phyloP scores from a whole-genome alignment of 2,888 invertebrate species.

The Acanthosepion pharaonis region DNA sequence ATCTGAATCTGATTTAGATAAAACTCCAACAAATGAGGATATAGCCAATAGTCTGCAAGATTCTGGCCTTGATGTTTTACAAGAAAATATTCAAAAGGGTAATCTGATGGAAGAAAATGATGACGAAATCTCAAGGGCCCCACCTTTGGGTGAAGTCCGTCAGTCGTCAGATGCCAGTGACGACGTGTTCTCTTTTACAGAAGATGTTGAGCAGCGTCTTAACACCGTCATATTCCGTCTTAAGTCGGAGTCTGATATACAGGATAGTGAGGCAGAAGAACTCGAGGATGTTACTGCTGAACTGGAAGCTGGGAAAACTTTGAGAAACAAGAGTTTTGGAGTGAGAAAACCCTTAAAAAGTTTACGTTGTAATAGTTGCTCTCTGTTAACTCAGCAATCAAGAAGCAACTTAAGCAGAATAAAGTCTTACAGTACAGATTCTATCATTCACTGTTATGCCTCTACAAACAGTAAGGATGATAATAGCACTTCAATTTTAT shows the following conservation, averaged over 20 bases:
- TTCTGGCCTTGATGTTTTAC: background rate
- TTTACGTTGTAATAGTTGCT: background rate
- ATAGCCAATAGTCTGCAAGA: background rate
- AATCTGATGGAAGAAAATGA: background rate
- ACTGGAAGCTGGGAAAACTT: background rate
- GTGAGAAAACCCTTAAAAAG: background rate
- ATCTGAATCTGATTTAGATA: background rate
- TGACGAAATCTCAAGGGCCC: background rate
- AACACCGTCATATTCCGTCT: conserved; percentile 39
- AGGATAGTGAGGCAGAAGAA: background rate
- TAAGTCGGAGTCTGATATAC: background rate
- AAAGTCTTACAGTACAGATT: background rate
- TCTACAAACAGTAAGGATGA: background rate
- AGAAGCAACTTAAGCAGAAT: background rate
- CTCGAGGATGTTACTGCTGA: background rate
- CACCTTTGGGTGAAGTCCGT: background rate
- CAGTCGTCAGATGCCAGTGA: conserved; percentile 1
- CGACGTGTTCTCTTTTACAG: conserved; percentile 33
- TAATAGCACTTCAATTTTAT: background rate
- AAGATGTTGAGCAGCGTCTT: conserved; percentile 38
- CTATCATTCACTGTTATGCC: background rate
- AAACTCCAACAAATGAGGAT: background rate
- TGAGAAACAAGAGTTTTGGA: too few relatives aligned
- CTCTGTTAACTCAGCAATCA: background rate
- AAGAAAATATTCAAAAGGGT: background rate